These are phyloP conservation scores for Procapra przewalskii DNA, from an alignment of 2,113 vertebrate species.

Conservation along the genomic window DNA sequence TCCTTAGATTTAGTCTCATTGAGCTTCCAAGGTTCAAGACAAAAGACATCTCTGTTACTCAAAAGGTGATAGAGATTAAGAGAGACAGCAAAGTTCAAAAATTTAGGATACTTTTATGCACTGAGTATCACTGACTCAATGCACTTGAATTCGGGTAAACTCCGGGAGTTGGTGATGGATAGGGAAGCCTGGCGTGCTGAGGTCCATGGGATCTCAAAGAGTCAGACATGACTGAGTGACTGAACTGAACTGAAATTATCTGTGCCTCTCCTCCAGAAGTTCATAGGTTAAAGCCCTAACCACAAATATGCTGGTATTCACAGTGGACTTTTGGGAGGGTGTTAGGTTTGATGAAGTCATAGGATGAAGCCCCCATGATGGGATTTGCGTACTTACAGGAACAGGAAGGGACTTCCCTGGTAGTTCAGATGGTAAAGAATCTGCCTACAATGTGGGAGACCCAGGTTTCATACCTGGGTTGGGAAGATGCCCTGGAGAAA, in stretches of 20 bases:
- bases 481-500: neutral
- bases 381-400: neutral
- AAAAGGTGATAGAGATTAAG: neutral
- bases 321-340: neutral
- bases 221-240: accelerated
- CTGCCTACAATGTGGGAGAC: neutral
- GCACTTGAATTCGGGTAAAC: neutral
- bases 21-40: neutral
- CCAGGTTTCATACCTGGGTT: neutral
- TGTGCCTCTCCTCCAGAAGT: neutral
- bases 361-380: too few species aligned
- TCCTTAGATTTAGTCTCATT: neutral
- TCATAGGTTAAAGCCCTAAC: neutral
- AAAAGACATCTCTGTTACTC: neutral
- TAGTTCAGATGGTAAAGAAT: neutral
- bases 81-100: neutral
- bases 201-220: neutral
- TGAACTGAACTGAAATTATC: neutral
- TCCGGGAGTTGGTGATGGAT: accelerated
- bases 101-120: neutral
- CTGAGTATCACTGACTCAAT: neutral
- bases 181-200: neutral
- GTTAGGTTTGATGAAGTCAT: neutral
- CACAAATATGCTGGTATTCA: neutral
- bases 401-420: neutral